Percentiles rank a stretch among this genome's conserved stretches.
These are phyloP conservation scores for Aleadryas rufinucha DNA, from an alignment of 2,113 vertebrate species.

Conservation along the genomic window DNA sequence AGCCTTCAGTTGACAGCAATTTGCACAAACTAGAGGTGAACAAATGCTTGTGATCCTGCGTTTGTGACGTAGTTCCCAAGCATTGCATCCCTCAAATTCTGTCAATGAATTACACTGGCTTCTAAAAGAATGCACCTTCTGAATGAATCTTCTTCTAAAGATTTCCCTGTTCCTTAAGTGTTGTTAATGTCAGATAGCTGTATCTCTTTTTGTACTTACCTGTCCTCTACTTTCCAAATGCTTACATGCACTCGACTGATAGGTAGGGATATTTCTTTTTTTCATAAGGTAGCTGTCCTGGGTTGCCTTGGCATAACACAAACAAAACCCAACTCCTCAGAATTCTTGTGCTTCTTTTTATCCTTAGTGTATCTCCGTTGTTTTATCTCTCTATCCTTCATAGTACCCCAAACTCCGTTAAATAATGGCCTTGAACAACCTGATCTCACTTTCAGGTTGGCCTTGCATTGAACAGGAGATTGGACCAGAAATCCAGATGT, in stretches of 20 bases:
- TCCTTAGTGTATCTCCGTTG: background rate
- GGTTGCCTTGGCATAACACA: background rate
- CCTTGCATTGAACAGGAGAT: background rate
- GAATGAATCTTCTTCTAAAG: too few relatives aligned
- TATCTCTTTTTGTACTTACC: background rate
- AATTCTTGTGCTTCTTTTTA: background rate
- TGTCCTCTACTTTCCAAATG: background rate
- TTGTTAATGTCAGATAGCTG: fast-evolving
- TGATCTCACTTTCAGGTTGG: background rate
- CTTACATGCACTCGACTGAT: background rate
- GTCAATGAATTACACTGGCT: background rate
- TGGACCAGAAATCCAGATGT: background rate
- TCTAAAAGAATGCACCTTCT: background rate
- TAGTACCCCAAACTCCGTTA: background rate
- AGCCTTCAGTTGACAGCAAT: background rate
- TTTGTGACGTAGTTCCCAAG: background rate
- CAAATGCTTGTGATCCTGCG: background rate
- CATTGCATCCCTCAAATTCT: background rate
- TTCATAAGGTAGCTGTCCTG: background rate
- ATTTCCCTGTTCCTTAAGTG: background rate
- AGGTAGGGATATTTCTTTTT: background rate
- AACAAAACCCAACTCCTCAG: background rate
- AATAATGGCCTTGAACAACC: background rate
- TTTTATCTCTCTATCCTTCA: fast-evolving
- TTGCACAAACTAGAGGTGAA: background rate